Evolutionary conservation across 2,113 vertebrate genomes (phyloP).

Genomic region (Thamnophis sirtalis): DNA sequence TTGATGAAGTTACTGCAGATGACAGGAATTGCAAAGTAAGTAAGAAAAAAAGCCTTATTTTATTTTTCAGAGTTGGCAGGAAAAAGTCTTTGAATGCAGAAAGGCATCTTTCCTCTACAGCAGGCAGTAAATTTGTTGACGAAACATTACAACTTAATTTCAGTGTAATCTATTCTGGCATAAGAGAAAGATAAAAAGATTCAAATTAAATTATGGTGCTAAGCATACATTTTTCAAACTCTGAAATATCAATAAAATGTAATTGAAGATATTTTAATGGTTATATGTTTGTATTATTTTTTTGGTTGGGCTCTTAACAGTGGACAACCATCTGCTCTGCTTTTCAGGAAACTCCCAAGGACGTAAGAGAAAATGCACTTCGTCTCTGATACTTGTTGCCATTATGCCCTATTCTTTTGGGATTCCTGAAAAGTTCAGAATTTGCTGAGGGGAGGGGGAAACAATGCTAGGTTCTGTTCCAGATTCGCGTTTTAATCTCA

Average conservation of each 20-base stretch:
- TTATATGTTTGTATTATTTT: not conserved
- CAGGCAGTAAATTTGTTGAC: not conserved
- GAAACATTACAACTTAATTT: not conserved
- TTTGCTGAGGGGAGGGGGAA: not conserved
- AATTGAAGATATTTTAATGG: not conserved
- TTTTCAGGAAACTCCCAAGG: not conserved
- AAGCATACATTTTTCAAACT: not conserved
- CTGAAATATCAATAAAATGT: not conserved
- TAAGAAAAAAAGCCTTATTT: not conserved
- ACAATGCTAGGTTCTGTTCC: not conserved
- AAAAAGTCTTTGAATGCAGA: not conserved
- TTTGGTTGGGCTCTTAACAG: not conserved
- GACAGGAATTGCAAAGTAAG: conserved; percentile 92
- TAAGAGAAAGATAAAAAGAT: not conserved
- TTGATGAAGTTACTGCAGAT: conserved; percentile 86
- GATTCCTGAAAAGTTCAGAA: not conserved
- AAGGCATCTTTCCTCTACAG: not conserved
- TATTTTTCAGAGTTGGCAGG: not conserved
- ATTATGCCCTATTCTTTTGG: not conserved
- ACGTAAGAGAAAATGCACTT: not conserved
- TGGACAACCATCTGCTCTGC: not conserved
- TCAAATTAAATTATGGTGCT: not conserved
- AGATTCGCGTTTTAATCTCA: not conserved
- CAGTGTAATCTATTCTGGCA: not conserved
- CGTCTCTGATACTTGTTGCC: not conserved